These are phyloP conservation scores for Dasyurus viverrinus DNA, from an alignment of 2,113 vertebrate species.

Conservation along the genomic window DNA sequence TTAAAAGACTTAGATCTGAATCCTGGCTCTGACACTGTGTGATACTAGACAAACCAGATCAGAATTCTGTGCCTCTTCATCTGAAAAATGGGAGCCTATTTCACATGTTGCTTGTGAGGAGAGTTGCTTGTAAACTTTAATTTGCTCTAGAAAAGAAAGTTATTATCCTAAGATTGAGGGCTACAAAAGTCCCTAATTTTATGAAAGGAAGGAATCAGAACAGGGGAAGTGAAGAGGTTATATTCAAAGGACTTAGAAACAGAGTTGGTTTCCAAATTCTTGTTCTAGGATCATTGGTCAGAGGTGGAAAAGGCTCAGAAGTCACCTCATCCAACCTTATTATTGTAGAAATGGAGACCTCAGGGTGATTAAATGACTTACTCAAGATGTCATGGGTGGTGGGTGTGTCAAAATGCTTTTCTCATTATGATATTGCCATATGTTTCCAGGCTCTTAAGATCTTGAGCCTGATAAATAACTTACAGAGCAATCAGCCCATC, in stretches of 20 bases:
- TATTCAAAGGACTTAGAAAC: neutral
- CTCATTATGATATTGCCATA: neutral
- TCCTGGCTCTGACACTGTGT: neutral
- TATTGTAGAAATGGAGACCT: neutral
- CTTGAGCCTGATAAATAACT: neutral
- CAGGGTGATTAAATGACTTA: neutral
- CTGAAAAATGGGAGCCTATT: neutral
- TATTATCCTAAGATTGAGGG: neutral
- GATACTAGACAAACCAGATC: neutral
- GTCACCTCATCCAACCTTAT: neutral
- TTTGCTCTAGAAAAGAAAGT: neutral
- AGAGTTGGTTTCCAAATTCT: neutral
- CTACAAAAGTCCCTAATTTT: neutral
- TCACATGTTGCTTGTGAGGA: neutral
- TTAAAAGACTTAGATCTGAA: neutral
- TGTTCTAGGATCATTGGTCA: neutral
- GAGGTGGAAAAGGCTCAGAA: neutral
- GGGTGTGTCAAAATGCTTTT: neutral
- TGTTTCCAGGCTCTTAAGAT: neutral
- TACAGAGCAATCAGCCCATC: neutral
- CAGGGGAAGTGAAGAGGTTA: neutral
- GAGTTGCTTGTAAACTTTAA: neutral
- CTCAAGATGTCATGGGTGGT: neutral
- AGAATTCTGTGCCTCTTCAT: neutral
- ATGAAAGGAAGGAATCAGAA: neutral